Percentiles rank a stretch among this genome's conserved stretches.
phyloP scores from a whole-genome alignment of 2,113 vertebrate genomes.

The Balaeniceps rex region DNA sequence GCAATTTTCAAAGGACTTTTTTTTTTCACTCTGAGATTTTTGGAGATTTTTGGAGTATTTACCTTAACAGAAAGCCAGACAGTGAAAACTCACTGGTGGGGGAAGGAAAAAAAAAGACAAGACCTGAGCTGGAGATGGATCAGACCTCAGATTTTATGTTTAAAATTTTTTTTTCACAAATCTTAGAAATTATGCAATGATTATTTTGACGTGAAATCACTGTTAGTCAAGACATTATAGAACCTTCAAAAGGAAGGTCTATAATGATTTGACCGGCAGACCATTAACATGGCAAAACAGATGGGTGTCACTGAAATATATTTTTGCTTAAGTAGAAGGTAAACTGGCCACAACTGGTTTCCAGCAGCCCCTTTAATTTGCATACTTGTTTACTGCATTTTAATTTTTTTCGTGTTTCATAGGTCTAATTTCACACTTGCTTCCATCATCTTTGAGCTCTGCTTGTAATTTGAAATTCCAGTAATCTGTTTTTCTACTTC shows the following conservation, averaged over 20 bases:
- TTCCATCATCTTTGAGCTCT: not conserved
- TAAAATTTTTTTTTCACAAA: not conserved
- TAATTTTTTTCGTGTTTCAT: not conserved
- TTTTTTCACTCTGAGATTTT: not conserved
- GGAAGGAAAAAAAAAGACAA: not conserved
- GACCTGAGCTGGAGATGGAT: not conserved
- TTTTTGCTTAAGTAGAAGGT: not conserved
- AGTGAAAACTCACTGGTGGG: not conserved
- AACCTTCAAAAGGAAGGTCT: not conserved
- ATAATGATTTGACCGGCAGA: not conserved
- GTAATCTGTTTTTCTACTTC: slow-evolving; percentile 32
- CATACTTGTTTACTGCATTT: not conserved
- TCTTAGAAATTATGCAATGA: not conserved
- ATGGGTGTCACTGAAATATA: not conserved
- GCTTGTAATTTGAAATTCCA: slow-evolving; percentile 23
- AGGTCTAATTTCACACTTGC: not conserved
- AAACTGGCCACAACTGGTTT: not conserved
- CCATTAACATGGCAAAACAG: not conserved
- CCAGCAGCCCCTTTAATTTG: not conserved
- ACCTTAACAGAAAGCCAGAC: not conserved
- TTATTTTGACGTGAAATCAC: not conserved
- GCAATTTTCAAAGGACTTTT: not conserved
- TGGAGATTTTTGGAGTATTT: not conserved
- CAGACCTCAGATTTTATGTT: not conserved
- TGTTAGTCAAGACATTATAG: not conserved